Evolutionary conservation across 1,140 invertebrate genomes (phyloP).

Genomic region (Danaus melanippus): DNA sequence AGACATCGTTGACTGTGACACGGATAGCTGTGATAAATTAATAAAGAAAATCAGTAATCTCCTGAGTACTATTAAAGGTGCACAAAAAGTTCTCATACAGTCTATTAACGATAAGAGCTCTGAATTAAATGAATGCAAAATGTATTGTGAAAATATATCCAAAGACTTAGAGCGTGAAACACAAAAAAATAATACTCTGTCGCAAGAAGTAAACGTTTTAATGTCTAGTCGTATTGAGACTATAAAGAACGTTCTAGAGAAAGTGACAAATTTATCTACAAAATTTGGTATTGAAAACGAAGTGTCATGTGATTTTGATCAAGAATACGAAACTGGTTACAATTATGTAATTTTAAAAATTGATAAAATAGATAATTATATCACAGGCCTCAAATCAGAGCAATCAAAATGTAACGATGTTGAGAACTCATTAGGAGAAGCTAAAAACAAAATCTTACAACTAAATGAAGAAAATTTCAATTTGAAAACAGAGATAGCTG

Average conservation of each 20-base stretch:
- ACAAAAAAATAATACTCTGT: constrained; percentile 19
- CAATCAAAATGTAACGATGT: constrained; percentile 19
- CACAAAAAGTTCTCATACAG: constrained; percentile 10
- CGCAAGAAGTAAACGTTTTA: constrained; percentile 10
- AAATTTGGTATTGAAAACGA: constrained; percentile 31
- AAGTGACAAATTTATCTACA: constrained; percentile 18
- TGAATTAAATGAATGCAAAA: constrained; percentile 11
- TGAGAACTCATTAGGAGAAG: constrained; percentile 24
- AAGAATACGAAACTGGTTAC: constrained; percentile 14
- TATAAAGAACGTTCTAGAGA: constrained; percentile 21
- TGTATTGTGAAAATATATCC: constrained; percentile 8
- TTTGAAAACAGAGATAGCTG: constrained; percentile 27
- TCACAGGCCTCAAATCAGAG: constrained; percentile 19
- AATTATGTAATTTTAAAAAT: constrained; percentile 30
- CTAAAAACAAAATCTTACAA: constrained; percentile 29
- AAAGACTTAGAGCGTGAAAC: not conserved
- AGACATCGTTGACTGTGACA: constrained; percentile 2
- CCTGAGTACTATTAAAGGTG: constrained; percentile 16
- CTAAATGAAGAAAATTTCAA: constrained; percentile 36
- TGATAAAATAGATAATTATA: constrained; percentile 32
- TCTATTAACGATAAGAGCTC: constrained; percentile 14
- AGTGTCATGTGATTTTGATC: constrained; percentile 16
- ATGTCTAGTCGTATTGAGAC: no score
- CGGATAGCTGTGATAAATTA: constrained; percentile 7
- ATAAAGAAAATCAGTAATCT: constrained; percentile 17